phyloP scores from a whole-genome alignment of 2,888 invertebrate genomes.

The Helicoverpa assulta region DNA sequence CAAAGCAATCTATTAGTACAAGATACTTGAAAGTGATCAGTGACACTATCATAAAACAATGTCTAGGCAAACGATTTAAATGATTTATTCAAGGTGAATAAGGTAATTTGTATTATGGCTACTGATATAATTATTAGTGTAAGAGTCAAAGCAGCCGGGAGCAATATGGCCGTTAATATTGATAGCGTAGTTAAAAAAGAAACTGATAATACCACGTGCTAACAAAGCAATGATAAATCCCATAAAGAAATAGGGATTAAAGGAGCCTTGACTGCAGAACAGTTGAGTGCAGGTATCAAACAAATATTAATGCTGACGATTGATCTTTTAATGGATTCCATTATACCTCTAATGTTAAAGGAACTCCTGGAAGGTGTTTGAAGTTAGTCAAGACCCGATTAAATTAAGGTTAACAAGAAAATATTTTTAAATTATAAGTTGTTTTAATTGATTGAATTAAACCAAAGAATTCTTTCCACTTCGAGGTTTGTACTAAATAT shows the following conservation, averaged over 20 bases:
- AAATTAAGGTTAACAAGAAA: slow-evolving; percentile 6
- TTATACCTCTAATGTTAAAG: not conserved
- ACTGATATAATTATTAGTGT: slow-evolving; percentile 59
- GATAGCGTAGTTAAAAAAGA: not conserved
- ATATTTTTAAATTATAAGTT: slow-evolving; percentile 11
- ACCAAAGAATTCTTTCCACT: slow-evolving; percentile 19
- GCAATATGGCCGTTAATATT: not conserved
- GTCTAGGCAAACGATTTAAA: slow-evolving; percentile 60
- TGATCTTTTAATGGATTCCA: not conserved
- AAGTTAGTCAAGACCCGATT: not conserved
- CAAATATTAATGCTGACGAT: not conserved
- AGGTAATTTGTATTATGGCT: slow-evolving; percentile 63
- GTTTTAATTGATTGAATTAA: slow-evolving; percentile 20
- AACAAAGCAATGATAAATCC: not conserved
- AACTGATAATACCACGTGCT: slow-evolving; percentile 1
- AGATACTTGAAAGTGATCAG: slow-evolving; percentile 55
- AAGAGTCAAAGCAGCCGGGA: slow-evolving; percentile 10
- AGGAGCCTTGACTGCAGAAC: not conserved
- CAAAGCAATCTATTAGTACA: not conserved
- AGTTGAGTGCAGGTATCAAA: not conserved
- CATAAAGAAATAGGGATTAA: not conserved
- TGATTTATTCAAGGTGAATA: slow-evolving; percentile 72
- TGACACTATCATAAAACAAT: slow-evolving; percentile 56
- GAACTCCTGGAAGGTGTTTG: not conserved
- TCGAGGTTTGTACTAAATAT: slow-evolving; percentile 37